Base-by-base conservation (phyloP, 2,888 invertebrate species). In the Willowsia nigromaculata region DNA sequence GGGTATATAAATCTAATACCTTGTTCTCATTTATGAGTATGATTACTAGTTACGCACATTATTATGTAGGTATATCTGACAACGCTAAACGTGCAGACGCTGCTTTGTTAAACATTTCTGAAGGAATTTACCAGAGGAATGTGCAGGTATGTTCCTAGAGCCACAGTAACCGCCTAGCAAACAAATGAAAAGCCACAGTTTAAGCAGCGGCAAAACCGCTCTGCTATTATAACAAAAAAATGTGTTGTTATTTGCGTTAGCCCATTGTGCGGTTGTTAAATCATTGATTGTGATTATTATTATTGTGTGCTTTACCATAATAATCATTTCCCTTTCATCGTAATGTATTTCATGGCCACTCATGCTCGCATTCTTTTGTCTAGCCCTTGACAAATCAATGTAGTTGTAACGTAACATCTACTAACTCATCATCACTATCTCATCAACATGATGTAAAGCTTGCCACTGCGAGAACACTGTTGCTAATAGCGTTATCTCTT, bases 341-440 rank as follows among this genome's bases (percentile, higher is more conserved):
- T n/a, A 50, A 76, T 50, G 30, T 76, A 53, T 76, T 76, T 76
- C 76, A 76, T 76, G 76, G 76, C 53, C 76, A 76, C 30, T 76
- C 47, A 15, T 22, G 5, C 18, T 30, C 25, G 25, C 71, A 71
- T 71, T 71, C 40, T 18, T 43, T 71, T 22, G 25, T 62, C n/a
- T 43, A 71, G 71, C 71, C 71, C 71, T 71, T 71, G 71, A 43
- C 71, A 43, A 71, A 71, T 71, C 71, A 71, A 5, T 62, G 37
- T 9, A 43, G 11, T 13, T 43, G 13, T 59, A 59, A 25, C 59
- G 13, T 59, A 59, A 25, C 59, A 59, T 59, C 59, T 59, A 27
- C 43, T n/a, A 25, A 0, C 59, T 53, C 53, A 22, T 56, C 53
- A 53, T 53, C 18, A 53, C 18, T 22, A 53, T 53, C 53, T 7